Evolutionary conservation across 2,888 invertebrate genomes (phyloP).

Genomic region (Rutpela maculata): DNA sequence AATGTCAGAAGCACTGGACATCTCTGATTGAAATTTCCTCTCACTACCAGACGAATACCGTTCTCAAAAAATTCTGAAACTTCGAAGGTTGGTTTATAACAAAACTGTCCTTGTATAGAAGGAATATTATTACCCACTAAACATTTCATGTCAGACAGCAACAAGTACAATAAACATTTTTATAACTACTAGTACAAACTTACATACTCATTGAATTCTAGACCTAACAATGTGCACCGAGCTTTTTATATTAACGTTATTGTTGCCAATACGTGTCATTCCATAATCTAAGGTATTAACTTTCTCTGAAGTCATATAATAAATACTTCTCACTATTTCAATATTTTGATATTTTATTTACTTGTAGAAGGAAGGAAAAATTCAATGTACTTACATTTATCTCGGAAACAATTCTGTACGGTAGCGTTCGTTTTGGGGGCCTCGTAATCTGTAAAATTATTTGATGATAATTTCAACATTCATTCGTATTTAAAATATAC

Average conservation of each 20-base stretch:
- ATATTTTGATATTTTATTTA: slow-evolving; percentile 10
- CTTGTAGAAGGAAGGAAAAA: not conserved
- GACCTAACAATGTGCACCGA: slow-evolving; percentile 52
- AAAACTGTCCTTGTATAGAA: not conserved
- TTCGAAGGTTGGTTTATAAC: not conserved
- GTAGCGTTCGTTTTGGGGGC: not conserved
- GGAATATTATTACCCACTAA: slow-evolving; percentile 25
- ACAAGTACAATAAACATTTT: slow-evolving; percentile 11
- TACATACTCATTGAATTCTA: slow-evolving; percentile 53
- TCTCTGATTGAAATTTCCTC: too few relatives aligned
- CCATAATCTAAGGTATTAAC: slow-evolving; percentile 52
- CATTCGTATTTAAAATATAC: too few relatives aligned
- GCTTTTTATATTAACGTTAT: slow-evolving; percentile 53
- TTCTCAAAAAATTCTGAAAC: not conserved
- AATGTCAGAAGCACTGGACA: too few relatives aligned
- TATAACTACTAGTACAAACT: slow-evolving; percentile 24
- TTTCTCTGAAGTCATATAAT: slow-evolving; percentile 53
- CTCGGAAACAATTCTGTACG: not conserved
- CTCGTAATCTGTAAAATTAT: not conserved
- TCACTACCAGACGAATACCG: too few relatives aligned
- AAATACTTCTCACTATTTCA: slow-evolving; percentile 6
- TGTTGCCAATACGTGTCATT: slow-evolving; percentile 54
- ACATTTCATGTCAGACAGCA: slow-evolving; percentile 28
- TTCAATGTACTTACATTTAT: not conserved
- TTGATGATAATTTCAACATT: not conserved